Evolutionary conservation across 2,888 invertebrate genomes (phyloP).

Genomic region (Drosophila rellima): DNA sequence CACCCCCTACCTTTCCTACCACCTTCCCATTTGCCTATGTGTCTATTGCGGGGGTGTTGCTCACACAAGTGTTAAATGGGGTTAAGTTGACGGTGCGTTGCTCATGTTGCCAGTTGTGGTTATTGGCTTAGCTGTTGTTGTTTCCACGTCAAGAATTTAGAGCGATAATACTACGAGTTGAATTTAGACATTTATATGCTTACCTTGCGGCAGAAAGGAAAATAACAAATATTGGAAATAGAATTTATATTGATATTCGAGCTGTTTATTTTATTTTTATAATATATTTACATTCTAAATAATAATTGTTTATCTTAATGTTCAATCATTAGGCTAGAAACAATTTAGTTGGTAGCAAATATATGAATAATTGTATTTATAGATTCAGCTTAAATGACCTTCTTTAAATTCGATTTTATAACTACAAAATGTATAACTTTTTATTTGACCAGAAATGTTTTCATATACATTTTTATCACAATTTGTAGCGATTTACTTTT

Average conservation of each 20-base stretch:
- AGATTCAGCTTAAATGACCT: background rate
- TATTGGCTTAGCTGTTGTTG: conserved; percentile 19
- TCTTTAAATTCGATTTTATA: too few species aligned
- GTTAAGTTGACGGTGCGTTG: conserved; percentile 65
- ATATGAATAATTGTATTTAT: background rate
- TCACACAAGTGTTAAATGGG: conserved; percentile 73
- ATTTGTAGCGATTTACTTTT: too few species aligned
- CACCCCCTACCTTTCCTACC: conserved; percentile 23
- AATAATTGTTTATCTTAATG: background rate
- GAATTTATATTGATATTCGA: background rate
- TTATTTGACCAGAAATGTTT: too few species aligned
- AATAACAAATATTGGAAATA: too few species aligned
- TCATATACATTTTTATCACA: too few species aligned
- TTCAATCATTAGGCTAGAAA: too few species aligned
- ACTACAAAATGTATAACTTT: too few species aligned
- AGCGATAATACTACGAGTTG: conserved; percentile 21
- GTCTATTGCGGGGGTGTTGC: conserved; percentile 43
- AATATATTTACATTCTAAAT: too few species aligned
- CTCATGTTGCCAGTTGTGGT: conserved; percentile 55
- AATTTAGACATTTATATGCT: conserved; percentile 10
- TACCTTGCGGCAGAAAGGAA: background rate
- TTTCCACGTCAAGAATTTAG: conserved; percentile 35
- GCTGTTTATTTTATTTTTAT: background rate
- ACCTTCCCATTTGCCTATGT: background rate
- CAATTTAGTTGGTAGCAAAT: background rate